Base-by-base conservation (phyloP, 2,797 vertebrate species). In the Eutrigla gurnardus region DNA sequence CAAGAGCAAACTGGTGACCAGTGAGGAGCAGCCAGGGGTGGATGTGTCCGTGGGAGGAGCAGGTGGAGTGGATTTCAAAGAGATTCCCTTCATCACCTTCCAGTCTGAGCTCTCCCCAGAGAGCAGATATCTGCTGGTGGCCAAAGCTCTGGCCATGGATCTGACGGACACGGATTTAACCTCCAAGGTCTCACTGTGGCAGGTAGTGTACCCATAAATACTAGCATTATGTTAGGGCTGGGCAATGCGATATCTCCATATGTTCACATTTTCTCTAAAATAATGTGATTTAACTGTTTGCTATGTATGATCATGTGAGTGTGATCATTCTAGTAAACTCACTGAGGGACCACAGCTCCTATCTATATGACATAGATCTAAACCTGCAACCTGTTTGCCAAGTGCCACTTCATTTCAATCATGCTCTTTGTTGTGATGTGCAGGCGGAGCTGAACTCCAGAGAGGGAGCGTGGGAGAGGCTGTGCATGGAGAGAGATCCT, bases 401-500 rank as follows among this genome's bases (percentile, higher is more conserved):
- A 10, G 15, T 18, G 32, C 2, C 5, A 10, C 37, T 33, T 45
- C 0, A 47, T 67, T 65, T 33, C 13, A 63, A 14, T 47, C n/a
- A 47, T 64, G 39, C 6, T 63, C 14, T 70, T n/a, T 78, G 36
- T 62, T 60, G 43, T 65, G 57, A 11, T 60, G 10, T 64, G 42
- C 92, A 99, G 98, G 95, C 90, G 46, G 98, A 98, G 83, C 90
- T 99, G 55, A 99, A 99, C 94, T 95, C 95, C 87, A 93, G 86
- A 85, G 96, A 99, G 71, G 96, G 96, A 67, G 95, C 96, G 14
- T 99, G 98, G 98, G 97, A 99, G 89, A 95, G 94, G 85, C 92
- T 99, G 84, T 95, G 95, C 71, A 76, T 89, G 0, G 98, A 99
- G 87, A 94, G 93, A 85, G 96, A 99, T 87, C 97, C 98, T 70